Evolutionary conservation across 2,888 invertebrate species (phyloP), one percentile per base, ranked within the genome.

Genomic region (Clepsis dumicolana): DNA sequence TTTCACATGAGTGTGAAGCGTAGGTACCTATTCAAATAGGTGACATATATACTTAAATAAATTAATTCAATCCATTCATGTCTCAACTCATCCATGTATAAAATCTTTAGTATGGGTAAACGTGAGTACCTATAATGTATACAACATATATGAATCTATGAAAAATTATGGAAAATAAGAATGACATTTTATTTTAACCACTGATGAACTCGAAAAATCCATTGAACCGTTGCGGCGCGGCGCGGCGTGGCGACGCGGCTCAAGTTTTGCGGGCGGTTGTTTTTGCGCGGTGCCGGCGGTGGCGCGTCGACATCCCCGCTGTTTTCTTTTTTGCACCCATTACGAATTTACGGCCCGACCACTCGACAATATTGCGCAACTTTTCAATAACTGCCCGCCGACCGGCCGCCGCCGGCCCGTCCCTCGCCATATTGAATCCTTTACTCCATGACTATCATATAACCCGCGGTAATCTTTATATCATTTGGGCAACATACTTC

Each of bases 311-410:
- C 83, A 77, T 78, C 81, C 78, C 82, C 82, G 80, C 84, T 82
- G 85, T 88, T 92, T 90, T 89, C 88, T 91, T 92, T 92, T 93
- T 93, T 93, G 90, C 86, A 79, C 82, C 91, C 92, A 92, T 92
- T 93, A 92, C 91, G 88, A 92, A 92, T 93, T 91, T 93, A 93
- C 91, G 90, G 87, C 81, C 86, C 85, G 86, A 82, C 88, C 85
- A 90, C 91, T 91, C 89, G 90, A 90, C 92, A 92, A 91, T 93
- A 93, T 93, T 92, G 92, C 90, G 87, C 88, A 90, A 93, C 90
- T 93, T 93, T 93, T 93, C 93, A 93, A 93, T 93, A 93, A 92
- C 91, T 89, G 88, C 85, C 87, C 83, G 83, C 82, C 81, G 81
- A 78, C 82, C 81, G 82, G 77, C 80, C 76, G 82, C 81, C 82